Percentiles rank a stretch among this genome's conserved stretches.
These are phyloP conservation scores for Tipula unca DNA, from an alignment of 2,888 invertebrate species.

Conservation along the genomic window DNA sequence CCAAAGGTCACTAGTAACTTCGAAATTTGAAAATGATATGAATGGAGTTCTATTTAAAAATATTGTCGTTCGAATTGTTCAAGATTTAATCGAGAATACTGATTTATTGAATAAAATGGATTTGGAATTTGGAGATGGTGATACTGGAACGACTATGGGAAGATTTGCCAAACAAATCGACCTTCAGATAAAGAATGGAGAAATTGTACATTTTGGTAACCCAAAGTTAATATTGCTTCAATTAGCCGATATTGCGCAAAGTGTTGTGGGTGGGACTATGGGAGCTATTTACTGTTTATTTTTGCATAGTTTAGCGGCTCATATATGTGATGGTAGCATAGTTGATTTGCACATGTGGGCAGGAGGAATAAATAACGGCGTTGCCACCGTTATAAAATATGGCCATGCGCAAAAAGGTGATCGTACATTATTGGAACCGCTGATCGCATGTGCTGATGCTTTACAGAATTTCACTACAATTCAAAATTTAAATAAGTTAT, in stretches of 20 bases:
- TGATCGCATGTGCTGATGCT: conserved; percentile 22
- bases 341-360: conserved; percentile 41
- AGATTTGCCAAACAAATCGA: neutral
- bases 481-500: neutral
- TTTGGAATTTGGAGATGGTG: conserved; percentile 62
- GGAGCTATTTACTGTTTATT: conserved; percentile 73
- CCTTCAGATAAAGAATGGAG: neutral
- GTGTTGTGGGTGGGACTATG: conserved; percentile 66
- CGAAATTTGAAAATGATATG: neutral
- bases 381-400: conserved; percentile 55
- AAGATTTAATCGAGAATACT: conserved; percentile 46
- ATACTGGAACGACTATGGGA: conserved; percentile 50
- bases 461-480: neutral
- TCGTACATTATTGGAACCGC: conserved; percentile 58
- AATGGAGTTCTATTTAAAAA: neutral
- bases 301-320: conserved; percentile 54
- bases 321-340: conserved; percentile 33
- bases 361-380: conserved; percentile 46
- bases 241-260: neutral
- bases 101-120: conserved; percentile 57
- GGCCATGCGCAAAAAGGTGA: conserved; percentile 66
- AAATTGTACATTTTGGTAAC: conserved; percentile 28
- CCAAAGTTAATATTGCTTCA: conserved; percentile 34
- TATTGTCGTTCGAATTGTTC: conserved; percentile 25
- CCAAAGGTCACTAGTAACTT: neutral